These are phyloP conservation scores for Nymphalis urticae DNA, from an alignment of 2,888 invertebrate species.

Conservation along the genomic window DNA sequence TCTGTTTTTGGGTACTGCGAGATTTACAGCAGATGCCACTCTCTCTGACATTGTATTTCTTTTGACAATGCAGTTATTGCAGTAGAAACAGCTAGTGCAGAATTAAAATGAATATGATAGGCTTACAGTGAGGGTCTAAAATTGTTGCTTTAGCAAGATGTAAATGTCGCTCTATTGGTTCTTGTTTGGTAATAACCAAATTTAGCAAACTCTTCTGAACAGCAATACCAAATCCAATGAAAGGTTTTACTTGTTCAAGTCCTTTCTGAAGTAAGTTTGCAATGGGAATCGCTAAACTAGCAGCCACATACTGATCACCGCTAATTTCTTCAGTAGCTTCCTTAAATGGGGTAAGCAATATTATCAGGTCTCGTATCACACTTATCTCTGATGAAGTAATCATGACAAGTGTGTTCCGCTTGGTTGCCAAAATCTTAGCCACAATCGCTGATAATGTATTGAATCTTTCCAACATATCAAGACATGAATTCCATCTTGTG, in stretches of 20 bases:
- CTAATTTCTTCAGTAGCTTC: conserved; percentile 45
- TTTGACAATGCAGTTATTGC: conserved; percentile 32
- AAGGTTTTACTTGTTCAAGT: conserved; percentile 24
- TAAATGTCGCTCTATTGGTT: conserved; percentile 27
- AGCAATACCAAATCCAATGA: conserved; percentile 25
- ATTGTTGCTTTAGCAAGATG: conserved; percentile 41
- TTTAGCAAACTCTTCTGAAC: conserved; percentile 29
- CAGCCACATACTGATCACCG: conserved; percentile 42
- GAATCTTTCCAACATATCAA: conserved; percentile 44
- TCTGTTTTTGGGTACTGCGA: conserved; percentile 36
- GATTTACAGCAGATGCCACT: conserved; percentile 41
- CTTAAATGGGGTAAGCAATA: conserved; percentile 28
- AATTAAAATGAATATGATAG: conserved; percentile 39
- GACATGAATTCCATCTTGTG: conserved; percentile 47
- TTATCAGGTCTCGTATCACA: conserved; percentile 23
- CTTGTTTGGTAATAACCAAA: conserved; percentile 26
- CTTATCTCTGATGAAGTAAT: conserved; percentile 28
- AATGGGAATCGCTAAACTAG: conserved; percentile 40
- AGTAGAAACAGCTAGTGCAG: conserved; percentile 30
- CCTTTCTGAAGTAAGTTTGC: conserved; percentile 28
- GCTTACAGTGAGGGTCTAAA: conserved; percentile 43
- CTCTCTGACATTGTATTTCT: conserved; percentile 40
- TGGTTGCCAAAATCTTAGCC: conserved; percentile 27
- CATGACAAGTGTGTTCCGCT: conserved; percentile 25
- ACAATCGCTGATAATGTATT: conserved; percentile 23